Conservation (phyloP, 2,888 invertebrate species). For the Amphimallon solstitiale region DNA sequence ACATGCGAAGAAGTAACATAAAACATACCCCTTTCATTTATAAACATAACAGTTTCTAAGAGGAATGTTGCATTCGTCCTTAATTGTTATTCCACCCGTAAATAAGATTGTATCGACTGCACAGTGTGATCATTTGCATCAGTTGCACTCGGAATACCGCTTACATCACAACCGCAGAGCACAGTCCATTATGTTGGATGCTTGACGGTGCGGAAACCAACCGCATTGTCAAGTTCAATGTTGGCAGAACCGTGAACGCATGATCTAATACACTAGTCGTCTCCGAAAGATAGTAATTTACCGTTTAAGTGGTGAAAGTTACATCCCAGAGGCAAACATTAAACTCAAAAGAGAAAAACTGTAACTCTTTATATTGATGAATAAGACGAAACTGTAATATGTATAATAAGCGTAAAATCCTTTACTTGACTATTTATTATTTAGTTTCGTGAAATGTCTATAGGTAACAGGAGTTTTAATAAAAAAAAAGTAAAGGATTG, state of each 20-base stretch:
- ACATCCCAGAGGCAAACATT: constrained; percentile 15
- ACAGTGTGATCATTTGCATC: constrained; percentile 33
- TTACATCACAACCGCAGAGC: constrained; percentile 30
- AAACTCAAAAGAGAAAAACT: constrained; percentile 26
- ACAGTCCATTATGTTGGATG: constrained; percentile 25
- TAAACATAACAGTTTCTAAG: constrained; percentile 16
- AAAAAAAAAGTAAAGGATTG: too few species aligned
- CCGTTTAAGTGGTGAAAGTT: constrained; percentile 37
- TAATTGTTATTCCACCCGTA: constrained; percentile 36
- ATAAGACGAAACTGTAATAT: neutral
- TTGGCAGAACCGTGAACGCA: constrained; percentile 32
- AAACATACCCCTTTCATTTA: constrained; percentile 3
- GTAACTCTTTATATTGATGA: neutral
- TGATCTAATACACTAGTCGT: constrained; percentile 2
- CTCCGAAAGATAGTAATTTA: constrained; percentile 21
- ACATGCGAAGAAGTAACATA: neutral
- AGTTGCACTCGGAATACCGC: constrained; percentile 32
- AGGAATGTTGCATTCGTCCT: constrained; percentile 20
- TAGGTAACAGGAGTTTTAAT: too few species aligned
- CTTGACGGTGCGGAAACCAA: constrained; percentile 24
- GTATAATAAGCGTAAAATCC: too few species aligned
- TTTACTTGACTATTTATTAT: too few species aligned
- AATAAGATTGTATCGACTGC: constrained; percentile 29
- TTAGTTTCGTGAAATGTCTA: too few species aligned
- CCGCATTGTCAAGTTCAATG: constrained; percentile 39